These are phyloP conservation scores for Anabas testudineus DNA, from an alignment of 2,797 vertebrate genomes.

Conservation along the genomic window DNA sequence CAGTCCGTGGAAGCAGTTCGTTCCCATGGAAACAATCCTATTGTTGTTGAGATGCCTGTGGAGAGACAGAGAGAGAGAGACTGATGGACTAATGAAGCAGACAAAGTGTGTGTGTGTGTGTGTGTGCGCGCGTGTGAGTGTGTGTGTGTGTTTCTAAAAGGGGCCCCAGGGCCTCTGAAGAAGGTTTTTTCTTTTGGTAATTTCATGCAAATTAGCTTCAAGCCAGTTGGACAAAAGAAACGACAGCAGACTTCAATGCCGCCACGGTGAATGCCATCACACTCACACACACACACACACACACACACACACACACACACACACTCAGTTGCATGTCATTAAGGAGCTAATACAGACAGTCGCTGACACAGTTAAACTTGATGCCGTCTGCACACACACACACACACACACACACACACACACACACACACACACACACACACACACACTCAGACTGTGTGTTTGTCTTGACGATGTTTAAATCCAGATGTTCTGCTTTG, in stretches of 20 bases:
- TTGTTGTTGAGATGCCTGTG: constrained; percentile 98
- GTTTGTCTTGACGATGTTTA: background rate
- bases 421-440: constrained; percentile 15
- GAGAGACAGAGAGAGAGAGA: constrained; percentile 70
- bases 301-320: constrained; percentile 37
- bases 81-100: constrained; percentile 76
- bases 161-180: constrained; percentile 71
- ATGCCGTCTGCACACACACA: constrained; percentile 19
- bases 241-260: constrained; percentile 75
- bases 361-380: constrained; percentile 36
- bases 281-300: constrained; percentile 49
- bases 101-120: constrained; percentile 59
- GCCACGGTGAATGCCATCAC: constrained; percentile 70
- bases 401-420: constrained; percentile 22
- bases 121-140: too few relatives aligned
- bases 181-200: constrained; percentile 70
- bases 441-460: constrained; percentile 1
- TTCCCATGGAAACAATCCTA: constrained; percentile 96
- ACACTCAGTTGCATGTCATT: constrained; percentile 57
- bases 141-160: constrained; percentile 50
- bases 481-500: constrained; percentile 3
- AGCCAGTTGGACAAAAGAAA: constrained; percentile 74
- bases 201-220: constrained; percentile 82
- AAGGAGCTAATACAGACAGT: constrained; percentile 53
- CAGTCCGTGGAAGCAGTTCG: constrained; percentile 94